Percentiles rank a stretch among this genome's conserved stretches.
These are phyloP conservation scores for Drosophila prostipennis DNA, from an alignment of 2,888 invertebrate species.

Conservation along the genomic window DNA sequence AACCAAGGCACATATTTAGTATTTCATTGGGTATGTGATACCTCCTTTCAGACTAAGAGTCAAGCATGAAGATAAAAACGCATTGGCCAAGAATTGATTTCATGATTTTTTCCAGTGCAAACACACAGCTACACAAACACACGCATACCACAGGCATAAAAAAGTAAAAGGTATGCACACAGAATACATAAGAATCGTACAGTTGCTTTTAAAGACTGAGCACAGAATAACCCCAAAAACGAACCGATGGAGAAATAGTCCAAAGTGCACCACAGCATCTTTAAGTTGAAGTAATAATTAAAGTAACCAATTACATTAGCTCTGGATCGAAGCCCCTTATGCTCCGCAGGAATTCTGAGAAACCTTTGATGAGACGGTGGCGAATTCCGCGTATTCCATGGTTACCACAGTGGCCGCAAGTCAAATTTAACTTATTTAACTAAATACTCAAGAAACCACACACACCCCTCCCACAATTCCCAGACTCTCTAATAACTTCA, in stretches of 20 bases:
- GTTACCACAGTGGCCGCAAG: constrained; percentile 50
- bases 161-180: constrained; percentile 54
- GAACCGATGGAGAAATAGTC: constrained; percentile 29
- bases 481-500: constrained; percentile 35
- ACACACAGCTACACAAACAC: constrained; percentile 14
- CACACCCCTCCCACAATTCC: constrained; percentile 16
- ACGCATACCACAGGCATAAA: constrained; percentile 11
- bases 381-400: constrained; percentile 40
- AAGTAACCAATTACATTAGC: constrained; percentile 16
- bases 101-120: constrained; percentile 5
- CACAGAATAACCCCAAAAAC: constrained; percentile 40
- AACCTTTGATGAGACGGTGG: constrained; percentile 13
- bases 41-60: too few species aligned
- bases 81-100: background rate
- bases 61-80: background rate
- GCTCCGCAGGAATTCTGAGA: constrained; percentile 6
- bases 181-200: constrained; percentile 60
- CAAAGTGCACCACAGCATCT: constrained; percentile 8
- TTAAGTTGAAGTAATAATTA: constrained; percentile 7
- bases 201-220: constrained; percentile 77
- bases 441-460: constrained; percentile 58
- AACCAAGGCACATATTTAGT: too few species aligned
- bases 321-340: constrained; percentile 2
- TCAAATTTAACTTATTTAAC: constrained; percentile 73
- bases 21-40: too few species aligned